Base-by-base conservation (phyloP, 2,113 vertebrate genomes). In the Osmerus mordax region DNA sequence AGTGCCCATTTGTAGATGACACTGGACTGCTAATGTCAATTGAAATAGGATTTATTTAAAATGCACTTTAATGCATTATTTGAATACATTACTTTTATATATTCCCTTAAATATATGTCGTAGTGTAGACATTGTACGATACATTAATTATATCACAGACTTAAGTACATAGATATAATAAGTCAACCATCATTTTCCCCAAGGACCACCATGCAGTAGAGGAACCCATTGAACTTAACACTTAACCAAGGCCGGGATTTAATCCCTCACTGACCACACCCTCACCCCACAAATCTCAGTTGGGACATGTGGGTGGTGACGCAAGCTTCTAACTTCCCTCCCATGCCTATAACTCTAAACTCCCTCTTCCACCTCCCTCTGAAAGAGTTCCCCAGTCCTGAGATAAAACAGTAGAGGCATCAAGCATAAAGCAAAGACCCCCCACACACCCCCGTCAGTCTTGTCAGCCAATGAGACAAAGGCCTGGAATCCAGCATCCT, bases 401-500 rank as follows among this genome's bases (percentile, higher is more conserved):
- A 56, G 67, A 58, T 58, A 58, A 58, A 32, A 32, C 52, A 4
- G 64, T 67, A 70, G 36, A 64, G 41, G 61, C 29, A 55, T 14
- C 1, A 3, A 61, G 18, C 41, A 12, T 19, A 21, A 54, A 68
- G 9, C 21, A 9, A 1, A 2, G 32, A 61, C 63, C 63, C 71
- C 78, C 73, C 60, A 28, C 25, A 11, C 41, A 47, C 21, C 60
- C 3, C 51, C 54, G 21, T 76, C 63, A 67, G 67, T 76, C 75
- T 79, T 56, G 53, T 28, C 11, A 13, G 3, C 36, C 56, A 62
- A 68, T 29, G 64, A 70, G 28, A 78, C 68, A 76, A 73, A 77
- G 15, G 52, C n/a, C 9, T 47, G 41, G 41, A 47, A 47, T 7
- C 7, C 41, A 15, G 15, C 23, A 18, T 53, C 58, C 21, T 13